Base-by-base conservation (phyloP, 2,888 invertebrate species). In the Acanthosepion pharaonis region DNA sequence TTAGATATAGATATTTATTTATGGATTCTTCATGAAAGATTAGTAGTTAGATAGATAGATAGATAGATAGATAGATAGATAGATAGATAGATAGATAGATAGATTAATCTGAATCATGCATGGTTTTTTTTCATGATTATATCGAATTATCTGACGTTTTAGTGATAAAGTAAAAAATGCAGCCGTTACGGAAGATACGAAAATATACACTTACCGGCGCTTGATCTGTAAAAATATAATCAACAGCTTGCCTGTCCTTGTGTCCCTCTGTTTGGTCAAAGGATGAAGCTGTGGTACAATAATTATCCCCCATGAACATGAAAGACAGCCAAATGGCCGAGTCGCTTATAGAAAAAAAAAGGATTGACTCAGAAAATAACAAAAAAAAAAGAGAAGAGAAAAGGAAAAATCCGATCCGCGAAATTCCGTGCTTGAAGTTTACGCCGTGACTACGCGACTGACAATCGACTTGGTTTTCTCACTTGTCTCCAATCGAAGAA, bases 261-360 rank as follows among this genome's bases (percentile, higher is more conserved):
- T 78, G n/a, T 78, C 33, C 78, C n/a, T 78, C 78, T n/a, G 33
- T 33, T 78, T 78, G n/a, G 33, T 78, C 78, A 15, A 78, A 78
- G 78, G 78, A 78, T 33, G 15, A n/a, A n/a, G 78, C 78, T 33
- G 78, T 78, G n/a, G 78, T 15, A 78, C 78, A 78, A 23, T 78
- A 78, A 78, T 78, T 78, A 78, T 78, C 78, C 78, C 78, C 78
- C 78, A 78, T 78, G 78, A 78, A 78, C n/a, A n/a, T 33, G 33
- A 11, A n/a, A 78, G n/a, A 78, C 33, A 78, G 78, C 78, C 78
- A 18, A 78, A 78, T 33, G 78, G 78, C 78, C n/a, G 78, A n/a
- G 78, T 78, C n/a, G 18, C 78, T 78, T 78, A 33, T 15, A n/a
- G 78, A 78, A 78, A 78, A 78, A 78, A 5, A 78, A 78, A n/a